Evolutionary conservation across 2,888 invertebrate genomes (phyloP).

Genomic region (Calameuta filiformis): DNA sequence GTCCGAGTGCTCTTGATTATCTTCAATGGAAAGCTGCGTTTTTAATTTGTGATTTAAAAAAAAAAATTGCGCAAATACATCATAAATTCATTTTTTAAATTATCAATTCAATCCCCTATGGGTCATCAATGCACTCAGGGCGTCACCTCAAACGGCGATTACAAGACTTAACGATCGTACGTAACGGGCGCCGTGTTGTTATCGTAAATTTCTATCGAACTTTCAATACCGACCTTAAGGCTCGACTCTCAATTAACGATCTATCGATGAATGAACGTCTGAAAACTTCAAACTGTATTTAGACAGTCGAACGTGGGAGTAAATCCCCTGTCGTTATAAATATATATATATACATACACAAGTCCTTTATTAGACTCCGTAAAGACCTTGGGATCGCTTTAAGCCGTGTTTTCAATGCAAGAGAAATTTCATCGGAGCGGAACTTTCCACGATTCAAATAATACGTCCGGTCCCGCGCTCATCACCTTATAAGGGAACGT

Average conservation of each 20-base stretch:
- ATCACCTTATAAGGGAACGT: constrained; percentile 25
- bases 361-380: neutral
- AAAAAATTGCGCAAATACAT: neutral
- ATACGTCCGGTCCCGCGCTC: neutral
- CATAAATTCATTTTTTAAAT: neutral
- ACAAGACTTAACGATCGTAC: constrained; percentile 7
- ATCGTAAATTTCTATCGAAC: neutral
- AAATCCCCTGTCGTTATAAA: neutral
- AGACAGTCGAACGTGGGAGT: neutral
- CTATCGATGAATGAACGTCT: neutral
- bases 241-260: neutral
- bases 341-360: neutral
- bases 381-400: neutral
- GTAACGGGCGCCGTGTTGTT: neutral
- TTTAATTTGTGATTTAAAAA: neutral
- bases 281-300: neutral
- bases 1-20: too few species aligned
- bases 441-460: neutral
- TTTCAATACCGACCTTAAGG: neutral
- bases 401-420: neutral
- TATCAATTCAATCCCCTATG: neutral
- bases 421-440: neutral
- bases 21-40: neutral
- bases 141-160: constrained; percentile 9
- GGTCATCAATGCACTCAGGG: neutral